Conservation (phyloP, 2,888 invertebrate species). For the Drosophila putrida region DNA sequence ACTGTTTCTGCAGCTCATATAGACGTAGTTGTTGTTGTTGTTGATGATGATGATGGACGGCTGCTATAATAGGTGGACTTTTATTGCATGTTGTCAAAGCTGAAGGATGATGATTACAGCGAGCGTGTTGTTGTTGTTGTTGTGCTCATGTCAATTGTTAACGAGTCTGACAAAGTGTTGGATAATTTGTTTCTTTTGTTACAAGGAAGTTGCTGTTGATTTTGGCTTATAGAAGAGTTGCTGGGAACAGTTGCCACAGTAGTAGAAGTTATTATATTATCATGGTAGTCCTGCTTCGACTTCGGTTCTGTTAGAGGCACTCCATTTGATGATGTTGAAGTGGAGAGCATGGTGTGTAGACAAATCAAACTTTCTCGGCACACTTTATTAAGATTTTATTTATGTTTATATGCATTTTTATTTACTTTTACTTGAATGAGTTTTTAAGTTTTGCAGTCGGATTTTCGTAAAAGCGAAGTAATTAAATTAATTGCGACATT, state of each 20-base stretch:
- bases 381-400: neutral
- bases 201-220: neutral
- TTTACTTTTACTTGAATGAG: conserved; percentile 1
- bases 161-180: conserved; percentile 9
- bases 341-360: neutral
- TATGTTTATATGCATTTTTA: neutral
- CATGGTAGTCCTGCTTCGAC: conserved; percentile 3
- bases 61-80: conserved; percentile 50
- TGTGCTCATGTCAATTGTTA: conserved; percentile 17
- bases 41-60: conserved; percentile 45
- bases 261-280: conserved; percentile 18
- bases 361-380: conserved; percentile 1
- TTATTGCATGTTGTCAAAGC: conserved; percentile 49
- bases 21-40: conserved; percentile 12
- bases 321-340: conserved; percentile 2
- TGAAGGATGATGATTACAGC: conserved; percentile 23
- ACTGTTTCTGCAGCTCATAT: conserved; percentile 41
- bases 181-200: conserved; percentile 28
- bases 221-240: conserved; percentile 6
- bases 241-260: conserved; percentile 15
- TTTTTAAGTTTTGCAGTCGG: neutral
- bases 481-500: neutral
- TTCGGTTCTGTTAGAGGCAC: neutral
- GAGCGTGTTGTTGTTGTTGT: conserved; percentile 6
- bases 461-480: too few relatives aligned